Evolutionary conservation across 2,888 invertebrate species (phyloP), one percentile per base, ranked within the genome.

Genomic region (Altica lythri): DNA sequence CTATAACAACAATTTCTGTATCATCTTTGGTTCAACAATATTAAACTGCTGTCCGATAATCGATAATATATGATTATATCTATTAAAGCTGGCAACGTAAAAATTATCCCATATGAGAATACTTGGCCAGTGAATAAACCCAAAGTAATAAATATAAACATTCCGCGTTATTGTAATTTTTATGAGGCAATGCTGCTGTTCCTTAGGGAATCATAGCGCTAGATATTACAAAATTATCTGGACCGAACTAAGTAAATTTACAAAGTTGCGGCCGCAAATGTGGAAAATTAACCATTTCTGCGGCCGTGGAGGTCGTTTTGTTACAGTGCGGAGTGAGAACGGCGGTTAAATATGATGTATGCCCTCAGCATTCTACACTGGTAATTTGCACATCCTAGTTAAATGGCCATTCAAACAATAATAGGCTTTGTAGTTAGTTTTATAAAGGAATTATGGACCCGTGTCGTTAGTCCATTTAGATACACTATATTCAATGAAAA

Each of bases 371-470:
- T 44, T 44, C n/a, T 43, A 37, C n/a, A 38, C 44, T 16, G 18
- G 16, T 30, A 49, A 54, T 54, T 54, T 49, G 40, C 44, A 46
- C 42, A 19, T 27, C 5, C 37, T 4, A 46, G 27, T 46, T 53
- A 42, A 53, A 52, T 38, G 37, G 38, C 46, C 25, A 37, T 53
- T 53, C 47, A 42, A 34, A 42, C 40, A 25, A 47, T 53, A 53
- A 53, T 47, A 30, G 46, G 30, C 46, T 29, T 45, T 53, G 38
- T 22, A 19, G 38, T 53, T 38, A 32, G 40, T 14, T 40, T 47
- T 53, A 46, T 53, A 43, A 34, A 47, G 47, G 53, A 42, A 53
- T 53, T 53, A 53, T 42, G 10, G 38, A 19, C 10, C 38, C 38
- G 16, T 38, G 18, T 18, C 35, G 35, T 40, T 25, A 22, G 12